These are phyloP conservation scores for Tethya wilhelma DNA, from an alignment of 37 sponge, comb jelly and placozoan species.

Conservation along the genomic window DNA sequence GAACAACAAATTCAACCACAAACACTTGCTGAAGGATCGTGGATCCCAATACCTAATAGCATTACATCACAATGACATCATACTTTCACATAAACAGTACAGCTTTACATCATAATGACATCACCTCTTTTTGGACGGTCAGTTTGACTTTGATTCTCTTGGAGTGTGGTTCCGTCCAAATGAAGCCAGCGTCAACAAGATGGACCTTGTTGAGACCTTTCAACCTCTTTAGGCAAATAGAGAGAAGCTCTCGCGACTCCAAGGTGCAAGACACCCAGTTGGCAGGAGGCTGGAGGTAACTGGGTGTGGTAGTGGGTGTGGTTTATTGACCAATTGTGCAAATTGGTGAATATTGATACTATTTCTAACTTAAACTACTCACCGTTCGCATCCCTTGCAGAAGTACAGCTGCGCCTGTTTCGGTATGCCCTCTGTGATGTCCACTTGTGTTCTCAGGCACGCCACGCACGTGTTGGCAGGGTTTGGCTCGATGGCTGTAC, in stretches of 20 bases:
- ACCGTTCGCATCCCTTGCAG: conserved; percentile 94
- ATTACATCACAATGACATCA: too few species aligned
- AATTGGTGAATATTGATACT: not conserved
- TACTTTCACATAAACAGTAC: too few species aligned
- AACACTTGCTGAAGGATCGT: conserved; percentile 91
- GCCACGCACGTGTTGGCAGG: conserved; percentile 96
- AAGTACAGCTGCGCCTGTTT: conserved; percentile 89
- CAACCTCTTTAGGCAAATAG: conserved; percentile 91
- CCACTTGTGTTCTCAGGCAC: conserved; percentile 87
- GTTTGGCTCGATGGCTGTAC: conserved; percentile 89
- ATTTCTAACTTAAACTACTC: not conserved
- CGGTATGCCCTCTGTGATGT: conserved; percentile 90
- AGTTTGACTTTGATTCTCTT: conserved; percentile 95
- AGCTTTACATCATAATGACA: too few species aligned
- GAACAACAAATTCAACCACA: conserved; percentile 94
- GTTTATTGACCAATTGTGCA: not conserved
- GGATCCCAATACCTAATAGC: conserved; percentile 66
- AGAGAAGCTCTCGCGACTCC: conserved; percentile 92
- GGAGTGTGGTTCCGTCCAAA: conserved; percentile 99
- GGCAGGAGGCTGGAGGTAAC: conserved; percentile 93
- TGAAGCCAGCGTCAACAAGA: conserved; percentile 94
- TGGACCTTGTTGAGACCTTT: conserved; percentile 85
- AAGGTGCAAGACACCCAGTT: conserved; percentile 82
- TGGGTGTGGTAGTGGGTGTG: not conserved
- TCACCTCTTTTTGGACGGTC: conserved; percentile 94